A percentile compares a stretch with the other conserved stretches of the same genome.
These are phyloP conservation scores for Elephas maximus DNA, from an alignment of 2,113 vertebrate species.

Conservation along the genomic window DNA sequence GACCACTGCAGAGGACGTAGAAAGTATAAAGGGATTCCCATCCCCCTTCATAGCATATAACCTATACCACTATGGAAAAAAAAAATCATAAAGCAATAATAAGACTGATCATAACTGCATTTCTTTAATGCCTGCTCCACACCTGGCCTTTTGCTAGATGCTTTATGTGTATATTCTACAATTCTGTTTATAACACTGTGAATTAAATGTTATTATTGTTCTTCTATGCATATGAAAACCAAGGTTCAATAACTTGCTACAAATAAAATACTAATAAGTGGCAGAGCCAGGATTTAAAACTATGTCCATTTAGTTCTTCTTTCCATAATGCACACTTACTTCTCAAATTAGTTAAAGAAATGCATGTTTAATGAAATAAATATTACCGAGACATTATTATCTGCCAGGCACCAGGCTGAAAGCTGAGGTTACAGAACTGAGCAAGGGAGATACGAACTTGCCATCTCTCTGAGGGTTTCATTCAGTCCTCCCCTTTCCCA, in stretches of 20 bases:
- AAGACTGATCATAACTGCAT: not conserved
- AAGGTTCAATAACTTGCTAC: not conserved
- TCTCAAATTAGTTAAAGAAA: not conserved
- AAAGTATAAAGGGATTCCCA: not conserved
- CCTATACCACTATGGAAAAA: not conserved
- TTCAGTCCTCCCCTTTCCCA: not conserved
- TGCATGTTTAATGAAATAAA: not conserved
- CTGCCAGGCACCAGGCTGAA: not conserved
- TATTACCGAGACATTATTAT: not conserved
- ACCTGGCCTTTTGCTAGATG: not conserved
- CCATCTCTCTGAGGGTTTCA: not conserved
- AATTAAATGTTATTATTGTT: not conserved
- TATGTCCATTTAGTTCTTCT: not conserved
- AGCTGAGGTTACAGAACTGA: not conserved
- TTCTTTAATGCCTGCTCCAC: not conserved
- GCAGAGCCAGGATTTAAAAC: not conserved
- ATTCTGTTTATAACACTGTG: not conserved
- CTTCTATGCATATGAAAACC: not conserved
- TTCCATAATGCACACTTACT: not conserved
- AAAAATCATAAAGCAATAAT: not conserved
- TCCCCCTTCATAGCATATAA: not conserved
- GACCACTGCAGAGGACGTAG: too few relatives aligned
- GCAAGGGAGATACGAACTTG: rapidly evolving
- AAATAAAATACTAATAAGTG: not conserved
- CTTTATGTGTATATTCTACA: not conserved